phyloP scores from a whole-genome alignment of 2,797 vertebrate species.

The Synaphobranchus kaupii region DNA sequence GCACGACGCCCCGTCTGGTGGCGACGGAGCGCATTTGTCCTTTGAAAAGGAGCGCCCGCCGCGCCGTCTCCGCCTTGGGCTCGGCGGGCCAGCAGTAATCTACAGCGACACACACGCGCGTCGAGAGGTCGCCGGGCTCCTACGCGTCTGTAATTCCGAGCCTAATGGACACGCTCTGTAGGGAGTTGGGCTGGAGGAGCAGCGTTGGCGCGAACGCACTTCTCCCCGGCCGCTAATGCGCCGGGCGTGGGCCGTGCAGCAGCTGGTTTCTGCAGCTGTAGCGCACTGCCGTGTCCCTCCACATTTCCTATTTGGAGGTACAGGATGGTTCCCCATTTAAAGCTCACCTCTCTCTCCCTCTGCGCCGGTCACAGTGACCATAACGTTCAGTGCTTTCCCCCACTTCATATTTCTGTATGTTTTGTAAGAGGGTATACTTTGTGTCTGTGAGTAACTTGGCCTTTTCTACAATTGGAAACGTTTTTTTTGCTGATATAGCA shows the following conservation, averaged over 20 bases:
- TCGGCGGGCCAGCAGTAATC: neutral
- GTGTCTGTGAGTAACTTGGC: too few relatives aligned
- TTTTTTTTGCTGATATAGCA: too few relatives aligned
- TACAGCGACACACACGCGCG: neutral
- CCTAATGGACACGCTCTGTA: constrained; percentile 13
- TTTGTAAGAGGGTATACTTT: too few relatives aligned
- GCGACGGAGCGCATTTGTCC: neutral
- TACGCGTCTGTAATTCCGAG: neutral
- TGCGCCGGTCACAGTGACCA: neutral
- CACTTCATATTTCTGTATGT: neutral
- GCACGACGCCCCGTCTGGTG: neutral
- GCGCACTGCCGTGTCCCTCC: neutral
- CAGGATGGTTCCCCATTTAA: neutral
- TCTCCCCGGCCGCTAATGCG: neutral
- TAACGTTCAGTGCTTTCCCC: neutral
- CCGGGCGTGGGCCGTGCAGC: neutral
- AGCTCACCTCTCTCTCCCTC: neutral
- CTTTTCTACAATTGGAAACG: too few relatives aligned
- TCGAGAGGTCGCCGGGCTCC: neutral
- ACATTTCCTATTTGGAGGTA: neutral
- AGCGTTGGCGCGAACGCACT: too few relatives aligned
- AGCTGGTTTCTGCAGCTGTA: neutral
- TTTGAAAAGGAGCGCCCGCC: neutral
- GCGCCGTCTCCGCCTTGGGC: neutral
- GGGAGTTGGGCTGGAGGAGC: neutral